phyloP scores from a whole-genome alignment of 2,113 vertebrate species.

The Rana temporaria region DNA sequence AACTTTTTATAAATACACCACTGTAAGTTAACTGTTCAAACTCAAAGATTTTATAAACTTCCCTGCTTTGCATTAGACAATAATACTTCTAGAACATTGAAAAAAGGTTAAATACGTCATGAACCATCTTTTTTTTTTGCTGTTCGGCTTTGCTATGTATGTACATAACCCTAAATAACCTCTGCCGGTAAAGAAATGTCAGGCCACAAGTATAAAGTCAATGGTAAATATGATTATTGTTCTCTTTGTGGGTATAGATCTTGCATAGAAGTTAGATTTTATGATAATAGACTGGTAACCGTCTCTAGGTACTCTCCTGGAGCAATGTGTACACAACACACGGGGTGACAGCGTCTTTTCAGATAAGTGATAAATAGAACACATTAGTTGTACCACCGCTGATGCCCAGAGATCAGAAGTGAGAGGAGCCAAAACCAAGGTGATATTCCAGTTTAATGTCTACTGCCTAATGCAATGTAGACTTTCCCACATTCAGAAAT shows the following conservation, averaged over 20 bases:
- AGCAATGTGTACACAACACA: slow-evolving; percentile 20
- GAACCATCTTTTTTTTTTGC: too few species aligned
- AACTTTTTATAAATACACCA: too few species aligned
- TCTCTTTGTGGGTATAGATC: neutral
- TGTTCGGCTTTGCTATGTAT: neutral
- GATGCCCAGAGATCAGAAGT: neutral
- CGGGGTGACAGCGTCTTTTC: slow-evolving; percentile 5
- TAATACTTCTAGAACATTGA: too few species aligned
- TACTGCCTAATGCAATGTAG: too few species aligned
- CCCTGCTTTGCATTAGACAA: too few species aligned
- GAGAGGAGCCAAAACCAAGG: too few species aligned
- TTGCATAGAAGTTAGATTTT: neutral
- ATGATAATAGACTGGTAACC: slow-evolving; percentile 14
- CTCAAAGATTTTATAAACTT: too few species aligned
- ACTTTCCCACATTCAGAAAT: too few species aligned
- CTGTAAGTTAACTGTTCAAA: too few species aligned
- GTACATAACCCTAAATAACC: neutral
- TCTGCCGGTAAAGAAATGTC: neutral
- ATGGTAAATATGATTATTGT: neutral
- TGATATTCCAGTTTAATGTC: too few species aligned
- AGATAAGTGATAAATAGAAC: slow-evolving; percentile 23
- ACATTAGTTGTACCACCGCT: neutral
- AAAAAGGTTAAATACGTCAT: too few species aligned
- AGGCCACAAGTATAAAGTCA: neutral
- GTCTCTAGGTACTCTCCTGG: slow-evolving; percentile 10